A percentile compares a stretch with the other conserved stretches of the same genome.
Conservation (phyloP, 2,888 invertebrate species). For the Lycophotia porphyrea region DNA sequence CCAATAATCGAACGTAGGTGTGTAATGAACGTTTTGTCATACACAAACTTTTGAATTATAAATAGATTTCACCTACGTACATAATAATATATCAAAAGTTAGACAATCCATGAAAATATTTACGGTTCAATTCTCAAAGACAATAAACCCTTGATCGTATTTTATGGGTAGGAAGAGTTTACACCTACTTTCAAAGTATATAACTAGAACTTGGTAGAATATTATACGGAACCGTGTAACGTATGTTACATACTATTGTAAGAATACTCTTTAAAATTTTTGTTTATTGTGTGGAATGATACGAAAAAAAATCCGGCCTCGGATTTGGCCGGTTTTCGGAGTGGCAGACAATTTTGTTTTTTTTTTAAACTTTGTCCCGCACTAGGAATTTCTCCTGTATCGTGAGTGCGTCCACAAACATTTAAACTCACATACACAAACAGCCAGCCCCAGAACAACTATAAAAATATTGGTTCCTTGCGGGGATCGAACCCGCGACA, state of each 20-base stretch:
- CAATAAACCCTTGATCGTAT: constrained; percentile 1
- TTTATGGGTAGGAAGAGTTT: neutral
- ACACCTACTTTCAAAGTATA: neutral
- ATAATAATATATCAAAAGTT: neutral
- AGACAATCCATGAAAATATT: neutral
- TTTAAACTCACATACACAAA: too few relatives aligned
- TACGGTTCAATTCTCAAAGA: neutral
- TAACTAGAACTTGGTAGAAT: neutral
- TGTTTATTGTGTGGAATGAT: neutral
- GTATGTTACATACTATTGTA: neutral
- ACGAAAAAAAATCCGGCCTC: too few relatives aligned
- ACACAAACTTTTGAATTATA: neutral
- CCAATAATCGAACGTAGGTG: neutral
- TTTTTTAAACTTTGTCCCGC: too few relatives aligned
- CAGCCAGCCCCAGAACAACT: too few relatives aligned
- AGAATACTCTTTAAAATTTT: neutral
- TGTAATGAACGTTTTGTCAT: neutral
- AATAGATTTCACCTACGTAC: neutral
- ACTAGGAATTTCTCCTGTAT: too few relatives aligned
- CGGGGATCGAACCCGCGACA: too few relatives aligned
- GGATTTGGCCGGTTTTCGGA: too few relatives aligned
- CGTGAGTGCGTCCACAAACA: too few relatives aligned
- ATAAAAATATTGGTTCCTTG: too few relatives aligned
- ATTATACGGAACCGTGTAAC: neutral
- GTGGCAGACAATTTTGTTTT: too few relatives aligned